These are phyloP conservation scores for Sitophilus oryzae DNA, from an alignment of 1,140 invertebrate genomes.

Conservation along the genomic window DNA sequence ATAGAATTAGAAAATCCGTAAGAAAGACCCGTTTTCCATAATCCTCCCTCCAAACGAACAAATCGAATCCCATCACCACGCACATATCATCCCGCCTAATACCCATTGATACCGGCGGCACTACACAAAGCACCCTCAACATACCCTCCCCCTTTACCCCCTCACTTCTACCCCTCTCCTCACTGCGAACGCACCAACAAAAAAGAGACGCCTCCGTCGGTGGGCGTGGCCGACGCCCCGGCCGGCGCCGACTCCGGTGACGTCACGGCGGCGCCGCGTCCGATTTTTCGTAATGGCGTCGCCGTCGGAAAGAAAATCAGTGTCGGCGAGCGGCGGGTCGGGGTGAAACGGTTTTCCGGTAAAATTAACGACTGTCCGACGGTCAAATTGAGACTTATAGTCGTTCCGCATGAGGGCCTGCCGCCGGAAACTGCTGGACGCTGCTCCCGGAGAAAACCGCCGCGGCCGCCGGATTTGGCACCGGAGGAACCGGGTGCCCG, in stretches of 20 bases:
- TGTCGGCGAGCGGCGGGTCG: conserved; percentile 34
- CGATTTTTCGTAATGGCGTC: conserved; percentile 39
- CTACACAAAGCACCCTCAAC: too few relatives aligned
- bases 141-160: too few relatives aligned
- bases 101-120: too few relatives aligned
- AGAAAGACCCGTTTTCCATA: too few relatives aligned
- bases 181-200: too few relatives aligned
- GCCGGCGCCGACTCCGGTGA: conserved; percentile 23
- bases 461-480: neutral
- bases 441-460: neutral
- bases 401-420: conserved; percentile 17
- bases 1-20: too few relatives aligned
- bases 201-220: conserved; percentile 2
- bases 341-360: conserved; percentile 33
- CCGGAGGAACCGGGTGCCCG: too few relatives aligned
- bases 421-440: conserved; percentile 25
- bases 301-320: conserved; percentile 26
- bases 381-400: conserved; percentile 39
- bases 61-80: too few relatives aligned
- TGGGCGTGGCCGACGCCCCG: conserved; percentile 1
- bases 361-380: conserved; percentile 25
- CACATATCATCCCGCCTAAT: too few relatives aligned
- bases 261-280: conserved; percentile 36
- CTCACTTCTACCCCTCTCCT: too few relatives aligned
- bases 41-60: too few relatives aligned